Conservation (phyloP, 2,113 vertebrate genomes). For the Toxostoma redivivum region DNA sequence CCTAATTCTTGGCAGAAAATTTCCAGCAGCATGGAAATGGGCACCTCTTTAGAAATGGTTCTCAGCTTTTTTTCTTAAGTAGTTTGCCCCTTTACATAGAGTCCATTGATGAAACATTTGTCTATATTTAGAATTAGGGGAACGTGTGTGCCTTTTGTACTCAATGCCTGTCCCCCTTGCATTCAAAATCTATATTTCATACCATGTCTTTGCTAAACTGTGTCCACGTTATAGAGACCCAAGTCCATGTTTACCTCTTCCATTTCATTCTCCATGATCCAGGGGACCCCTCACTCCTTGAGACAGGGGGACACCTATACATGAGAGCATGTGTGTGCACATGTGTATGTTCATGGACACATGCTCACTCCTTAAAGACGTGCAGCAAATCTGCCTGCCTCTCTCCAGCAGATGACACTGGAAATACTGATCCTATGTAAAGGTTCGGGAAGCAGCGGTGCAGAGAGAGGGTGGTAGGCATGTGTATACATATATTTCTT, state of each 20-base stretch:
- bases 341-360: accelerated
- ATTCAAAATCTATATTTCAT: background rate
- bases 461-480: background rate
- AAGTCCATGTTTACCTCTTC: background rate
- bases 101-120: background rate
- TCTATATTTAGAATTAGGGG: background rate
- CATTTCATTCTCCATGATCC: background rate
- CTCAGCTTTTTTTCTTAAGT: background rate
- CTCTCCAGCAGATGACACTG: background rate
- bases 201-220: background rate
- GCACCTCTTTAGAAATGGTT: background rate
- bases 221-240: background rate
- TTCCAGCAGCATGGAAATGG: background rate
- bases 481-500: background rate
- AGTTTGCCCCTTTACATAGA: background rate
- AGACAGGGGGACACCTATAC: background rate
- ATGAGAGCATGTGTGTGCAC: background rate
- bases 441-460: background rate
- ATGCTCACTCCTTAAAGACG: background rate
- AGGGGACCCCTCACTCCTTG: background rate
- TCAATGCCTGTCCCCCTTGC: background rate
- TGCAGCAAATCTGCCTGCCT: background rate
- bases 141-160: background rate
- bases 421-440: background rate
- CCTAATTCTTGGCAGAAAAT: background rate